Evolutionary conservation across 2,113 vertebrate genomes (phyloP), one percentile per base, ranked within the genome.

Genomic region (Corydoras sp.): DNA sequence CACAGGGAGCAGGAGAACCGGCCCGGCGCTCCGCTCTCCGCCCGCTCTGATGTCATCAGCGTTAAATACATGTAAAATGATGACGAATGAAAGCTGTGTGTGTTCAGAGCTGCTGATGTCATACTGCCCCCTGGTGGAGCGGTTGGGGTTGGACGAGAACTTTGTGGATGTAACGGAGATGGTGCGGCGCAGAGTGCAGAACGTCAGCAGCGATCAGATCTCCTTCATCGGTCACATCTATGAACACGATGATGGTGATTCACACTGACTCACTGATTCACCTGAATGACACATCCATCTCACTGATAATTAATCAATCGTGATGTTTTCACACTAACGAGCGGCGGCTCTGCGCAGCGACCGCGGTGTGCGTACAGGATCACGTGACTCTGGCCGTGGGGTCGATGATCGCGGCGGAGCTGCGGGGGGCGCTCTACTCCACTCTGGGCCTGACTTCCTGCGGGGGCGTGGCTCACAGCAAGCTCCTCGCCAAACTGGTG

Each of bases 111-210:
- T 98, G 71, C 76, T 98, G 84, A 88, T 90, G 81, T 92, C 91
- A 18, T 92, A 91, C 81, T 90, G 85, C 82, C 90, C 90, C 0
- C 66, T 91, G 56, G 95, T 98, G n/a, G 94, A 98, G 77, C 87
- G 94, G 68, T 90, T 96, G 18, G 94, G 92, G 30, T 92, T 95
- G 77, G 95, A 98, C 76, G 94, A 98, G 83, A 96, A 98, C 83
- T 97, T 93, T 78, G 72, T 98, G 82, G 95, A 98, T 43, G 1
- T 93, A 76, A 94, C 93, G 15, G 86, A 92, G 69, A 71, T 91
- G 9, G 91, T 95, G 9, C 90, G 93, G 69, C 88, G 70, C 30
- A 90, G 85, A 75, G 73, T 93, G 0, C 80, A 78, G 10, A 58
- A 78, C 50, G 78, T 69, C 4, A 55, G 72, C 0, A 76, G 74